Percentiles rank a stretch among this genome's conserved stretches.
Evolutionary conservation across 2,113 vertebrate species (phyloP).

Genomic region (Colossoma macropomum): DNA sequence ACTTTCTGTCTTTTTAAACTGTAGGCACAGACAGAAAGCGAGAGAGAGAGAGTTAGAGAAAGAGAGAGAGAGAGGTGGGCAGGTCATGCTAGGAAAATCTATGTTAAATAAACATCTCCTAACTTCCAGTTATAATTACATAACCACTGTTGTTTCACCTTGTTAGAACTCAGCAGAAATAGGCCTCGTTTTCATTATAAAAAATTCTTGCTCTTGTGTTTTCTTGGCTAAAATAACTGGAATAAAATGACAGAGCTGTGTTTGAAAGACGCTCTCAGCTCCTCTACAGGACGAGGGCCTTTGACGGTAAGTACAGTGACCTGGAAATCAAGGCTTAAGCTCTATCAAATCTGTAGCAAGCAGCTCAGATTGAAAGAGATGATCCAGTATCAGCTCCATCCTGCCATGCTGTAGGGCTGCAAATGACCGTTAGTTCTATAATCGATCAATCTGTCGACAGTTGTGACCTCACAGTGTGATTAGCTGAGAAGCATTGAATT

Average conservation of each 20-base stretch:
- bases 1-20: conserved; percentile 2
- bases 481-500: background rate
- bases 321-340: background rate
- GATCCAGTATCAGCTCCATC: background rate
- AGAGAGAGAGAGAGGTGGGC: background rate
- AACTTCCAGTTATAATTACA: conserved; percentile 11
- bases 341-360: background rate
- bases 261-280: background rate
- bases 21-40: background rate
- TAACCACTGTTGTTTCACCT: conserved; percentile 11
- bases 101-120: conserved; percentile 19
- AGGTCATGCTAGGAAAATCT: background rate
- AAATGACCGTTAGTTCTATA: background rate
- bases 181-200: background rate
- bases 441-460: background rate
- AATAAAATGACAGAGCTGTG: background rate
- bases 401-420: background rate
- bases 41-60: background rate
- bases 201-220: conserved; percentile 1
- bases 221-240: background rate
- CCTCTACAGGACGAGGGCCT: background rate
- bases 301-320: background rate
- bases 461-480: conserved; percentile 12
- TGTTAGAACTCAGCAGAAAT: conserved; percentile 7
- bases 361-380: background rate